Percentiles rank a stretch among this genome's conserved stretches.
These are phyloP conservation scores for Caretta caretta DNA, from an alignment of 2,113 vertebrate genomes.

Conservation along the genomic window DNA sequence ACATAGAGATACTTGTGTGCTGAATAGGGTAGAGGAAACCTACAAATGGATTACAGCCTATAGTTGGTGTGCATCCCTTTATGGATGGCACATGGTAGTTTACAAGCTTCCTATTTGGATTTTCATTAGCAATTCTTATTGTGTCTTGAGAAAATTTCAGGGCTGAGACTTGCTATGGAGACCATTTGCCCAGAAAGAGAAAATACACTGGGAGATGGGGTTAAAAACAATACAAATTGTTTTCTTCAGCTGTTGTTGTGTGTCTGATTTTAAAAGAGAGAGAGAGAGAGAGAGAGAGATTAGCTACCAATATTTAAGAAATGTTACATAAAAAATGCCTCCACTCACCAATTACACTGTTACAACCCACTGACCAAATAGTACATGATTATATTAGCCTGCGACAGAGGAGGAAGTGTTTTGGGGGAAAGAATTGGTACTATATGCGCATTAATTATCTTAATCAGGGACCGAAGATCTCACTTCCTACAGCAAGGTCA, in stretches of 20 bases:
- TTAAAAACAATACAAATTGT: neutral
- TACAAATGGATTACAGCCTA: neutral
- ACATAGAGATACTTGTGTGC: neutral
- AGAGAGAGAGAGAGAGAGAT: fast-evolving
- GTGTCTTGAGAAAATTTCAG: neutral
- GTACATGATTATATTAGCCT: neutral
- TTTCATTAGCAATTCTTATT: neutral
- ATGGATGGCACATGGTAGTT: neutral
- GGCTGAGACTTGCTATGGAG: neutral
- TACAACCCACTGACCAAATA: neutral
- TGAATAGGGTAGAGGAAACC: neutral
- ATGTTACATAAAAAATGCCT: neutral
- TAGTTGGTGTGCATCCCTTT: neutral
- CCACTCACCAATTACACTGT: neutral
- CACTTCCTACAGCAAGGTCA: neutral
- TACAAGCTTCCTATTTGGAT: neutral
- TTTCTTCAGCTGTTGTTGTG: neutral
- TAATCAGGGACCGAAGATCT: neutral
- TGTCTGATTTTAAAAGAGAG: neutral
- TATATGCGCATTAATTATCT: neutral
- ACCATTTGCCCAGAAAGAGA: neutral
- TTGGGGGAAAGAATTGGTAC: neutral
- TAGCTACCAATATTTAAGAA: neutral
- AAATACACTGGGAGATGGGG: neutral
- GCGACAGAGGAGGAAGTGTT: neutral